Evolutionary conservation across 2,113 vertebrate species (phyloP).

Genomic region (human): DNA sequence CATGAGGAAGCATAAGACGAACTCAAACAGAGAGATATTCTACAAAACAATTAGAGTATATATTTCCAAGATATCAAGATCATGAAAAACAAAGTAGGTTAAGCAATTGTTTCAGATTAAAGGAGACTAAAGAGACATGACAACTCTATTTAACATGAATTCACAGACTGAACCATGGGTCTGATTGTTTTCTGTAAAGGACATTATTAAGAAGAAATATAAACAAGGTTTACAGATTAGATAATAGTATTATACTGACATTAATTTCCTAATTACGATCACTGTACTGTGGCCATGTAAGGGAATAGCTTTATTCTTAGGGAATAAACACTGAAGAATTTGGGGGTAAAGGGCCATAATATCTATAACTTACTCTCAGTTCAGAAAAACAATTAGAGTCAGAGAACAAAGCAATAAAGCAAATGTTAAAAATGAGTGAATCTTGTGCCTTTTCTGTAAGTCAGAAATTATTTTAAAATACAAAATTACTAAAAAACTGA

Average conservation of each 20-base stretch:
- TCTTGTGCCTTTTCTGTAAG: background rate
- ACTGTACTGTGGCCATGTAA: background rate
- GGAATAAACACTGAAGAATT: background rate
- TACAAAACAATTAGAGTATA: background rate
- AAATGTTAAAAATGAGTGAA: background rate
- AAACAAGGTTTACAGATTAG: background rate
- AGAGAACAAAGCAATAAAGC: background rate
- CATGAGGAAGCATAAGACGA: background rate
- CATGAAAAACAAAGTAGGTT: background rate
- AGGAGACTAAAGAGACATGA: background rate
- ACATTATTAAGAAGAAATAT: background rate
- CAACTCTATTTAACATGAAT: background rate
- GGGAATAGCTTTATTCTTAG: background rate
- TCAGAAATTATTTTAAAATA: background rate
- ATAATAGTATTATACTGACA: background rate
- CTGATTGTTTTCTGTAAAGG: background rate
- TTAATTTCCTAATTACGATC: background rate
- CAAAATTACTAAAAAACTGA: background rate
- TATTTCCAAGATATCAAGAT: background rate
- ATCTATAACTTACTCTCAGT: background rate
- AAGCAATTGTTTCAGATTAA: background rate
- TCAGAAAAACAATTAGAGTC: background rate
- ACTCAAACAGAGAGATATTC: background rate
- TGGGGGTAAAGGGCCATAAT: background rate
- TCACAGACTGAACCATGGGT: background rate